These are phyloP conservation scores for Xerus rutilus DNA, from an alignment of 2,797 vertebrate genomes.

Conservation along the genomic window DNA sequence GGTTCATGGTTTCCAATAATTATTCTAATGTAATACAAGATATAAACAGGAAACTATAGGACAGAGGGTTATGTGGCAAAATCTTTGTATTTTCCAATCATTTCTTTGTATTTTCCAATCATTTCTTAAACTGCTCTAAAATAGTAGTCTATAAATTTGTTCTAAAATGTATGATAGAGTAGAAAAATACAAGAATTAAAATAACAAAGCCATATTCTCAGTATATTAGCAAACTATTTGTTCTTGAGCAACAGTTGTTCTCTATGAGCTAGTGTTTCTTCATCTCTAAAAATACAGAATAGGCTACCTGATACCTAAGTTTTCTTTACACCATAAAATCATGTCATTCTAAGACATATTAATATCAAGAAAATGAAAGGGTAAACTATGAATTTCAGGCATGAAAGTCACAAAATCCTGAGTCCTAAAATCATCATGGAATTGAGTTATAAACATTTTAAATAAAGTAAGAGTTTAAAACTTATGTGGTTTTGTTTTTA, in stretches of 20 bases:
- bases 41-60: not conserved
- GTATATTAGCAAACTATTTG: not conserved
- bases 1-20: not conserved
- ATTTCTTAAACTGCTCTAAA: not conserved
- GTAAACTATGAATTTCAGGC: not conserved
- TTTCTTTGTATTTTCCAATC: too few species aligned
- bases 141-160: not conserved
- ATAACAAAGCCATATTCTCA: not conserved
- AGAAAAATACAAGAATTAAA: not conserved
- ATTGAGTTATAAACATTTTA: not conserved
- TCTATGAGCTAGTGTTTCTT: not conserved
- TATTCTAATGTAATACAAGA: not conserved
- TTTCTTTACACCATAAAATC: not conserved
- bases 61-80: not conserved
- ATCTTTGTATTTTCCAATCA: not conserved
- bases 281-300: not conserved
- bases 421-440: not conserved
- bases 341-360: not conserved
- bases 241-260: not conserved
- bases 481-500: not conserved
- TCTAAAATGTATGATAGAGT: not conserved
- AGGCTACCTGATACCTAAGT: not conserved
- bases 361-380: not conserved
- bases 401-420: not conserved
- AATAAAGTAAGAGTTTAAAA: not conserved